Conservation (phyloP, 2,888 invertebrate species). For the Branchellion lobata region DNA sequence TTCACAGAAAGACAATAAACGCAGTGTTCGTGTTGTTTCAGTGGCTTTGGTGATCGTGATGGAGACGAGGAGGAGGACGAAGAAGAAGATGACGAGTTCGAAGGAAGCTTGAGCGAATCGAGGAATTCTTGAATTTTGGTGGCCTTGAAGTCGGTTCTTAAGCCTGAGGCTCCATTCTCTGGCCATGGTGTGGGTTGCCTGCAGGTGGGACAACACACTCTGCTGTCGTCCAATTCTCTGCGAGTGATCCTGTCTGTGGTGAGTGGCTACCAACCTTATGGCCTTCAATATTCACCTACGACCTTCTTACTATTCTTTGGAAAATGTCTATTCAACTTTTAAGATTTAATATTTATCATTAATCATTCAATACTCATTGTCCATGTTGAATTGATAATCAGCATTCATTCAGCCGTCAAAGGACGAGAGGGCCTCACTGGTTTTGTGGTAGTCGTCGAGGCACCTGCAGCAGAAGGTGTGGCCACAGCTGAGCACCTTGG, state of each 20-base stretch:
- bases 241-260: background rate
- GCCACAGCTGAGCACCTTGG: slow-evolving; percentile 53
- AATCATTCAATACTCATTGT: too few relatives aligned
- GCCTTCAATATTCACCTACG: too few relatives aligned
- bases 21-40: background rate
- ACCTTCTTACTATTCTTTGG: too few relatives aligned
- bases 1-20: background rate
- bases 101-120: slow-evolving; percentile 48
- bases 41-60: background rate
- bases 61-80: background rate
- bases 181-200: slow-evolving; percentile 53
- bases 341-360: too few relatives aligned
- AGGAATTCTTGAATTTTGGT: slow-evolving; percentile 53
- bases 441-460: slow-evolving; percentile 50
- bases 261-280: too few relatives aligned
- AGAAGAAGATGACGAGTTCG: background rate
- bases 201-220: slow-evolving; percentile 53
- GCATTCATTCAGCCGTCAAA: too few relatives aligned
- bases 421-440: background rate
- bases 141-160: slow-evolving; percentile 53
- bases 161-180: slow-evolving; percentile 49
- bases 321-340: too few relatives aligned
- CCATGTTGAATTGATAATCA: too few relatives aligned
- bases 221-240: slow-evolving; percentile 31
- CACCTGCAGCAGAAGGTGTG: slow-evolving; percentile 53